Conservation (phyloP, 2,888 invertebrate species). For the Choristoneura rosaceana region DNA sequence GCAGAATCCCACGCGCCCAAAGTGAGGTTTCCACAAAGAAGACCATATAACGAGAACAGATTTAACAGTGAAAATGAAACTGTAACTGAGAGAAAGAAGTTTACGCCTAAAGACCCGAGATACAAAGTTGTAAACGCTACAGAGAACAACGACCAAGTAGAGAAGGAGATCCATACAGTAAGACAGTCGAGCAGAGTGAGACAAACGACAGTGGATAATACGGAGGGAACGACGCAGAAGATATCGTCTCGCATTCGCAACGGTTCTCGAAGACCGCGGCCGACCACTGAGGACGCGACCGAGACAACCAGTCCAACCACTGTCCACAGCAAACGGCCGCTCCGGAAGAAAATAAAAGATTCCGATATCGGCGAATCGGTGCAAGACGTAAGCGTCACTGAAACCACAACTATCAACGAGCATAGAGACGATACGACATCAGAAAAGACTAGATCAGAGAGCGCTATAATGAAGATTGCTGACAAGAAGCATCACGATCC, state of each 20-base stretch:
- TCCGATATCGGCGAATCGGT: slow-evolving; percentile 74
- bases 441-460: slow-evolving; percentile 80
- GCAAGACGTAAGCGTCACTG: slow-evolving; percentile 72
- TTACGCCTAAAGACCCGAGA: slow-evolving; percentile 80
- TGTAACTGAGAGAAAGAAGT: slow-evolving; percentile 81
- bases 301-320: slow-evolving; percentile 64
- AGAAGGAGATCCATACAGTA: slow-evolving; percentile 65
- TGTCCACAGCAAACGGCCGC: slow-evolving; percentile 65
- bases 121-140: slow-evolving; percentile 62
- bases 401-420: slow-evolving; percentile 62
- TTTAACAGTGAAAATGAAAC: slow-evolving; percentile 67
- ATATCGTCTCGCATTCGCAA: slow-evolving; percentile 75
- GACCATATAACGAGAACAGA: slow-evolving; percentile 70
- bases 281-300: slow-evolving; percentile 68
- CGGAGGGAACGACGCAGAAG: slow-evolving; percentile 72
- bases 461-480: slow-evolving; percentile 85
- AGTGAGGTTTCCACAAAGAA: slow-evolving; percentile 79
- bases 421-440: slow-evolving; percentile 70
- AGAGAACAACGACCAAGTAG: slow-evolving; percentile 66
- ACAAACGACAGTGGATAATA: slow-evolving; percentile 66
- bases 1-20: slow-evolving; percentile 67
- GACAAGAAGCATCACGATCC: slow-evolving; percentile 80
- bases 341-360: slow-evolving; percentile 73
- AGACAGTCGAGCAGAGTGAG: slow-evolving; percentile 66
- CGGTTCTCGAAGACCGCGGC: slow-evolving; percentile 70